These are phyloP conservation scores for Turritopsis dohrnii DNA, from an alignment of 30 jellyfish, hydroid and myxozoan genomes.

Conservation along the genomic window DNA sequence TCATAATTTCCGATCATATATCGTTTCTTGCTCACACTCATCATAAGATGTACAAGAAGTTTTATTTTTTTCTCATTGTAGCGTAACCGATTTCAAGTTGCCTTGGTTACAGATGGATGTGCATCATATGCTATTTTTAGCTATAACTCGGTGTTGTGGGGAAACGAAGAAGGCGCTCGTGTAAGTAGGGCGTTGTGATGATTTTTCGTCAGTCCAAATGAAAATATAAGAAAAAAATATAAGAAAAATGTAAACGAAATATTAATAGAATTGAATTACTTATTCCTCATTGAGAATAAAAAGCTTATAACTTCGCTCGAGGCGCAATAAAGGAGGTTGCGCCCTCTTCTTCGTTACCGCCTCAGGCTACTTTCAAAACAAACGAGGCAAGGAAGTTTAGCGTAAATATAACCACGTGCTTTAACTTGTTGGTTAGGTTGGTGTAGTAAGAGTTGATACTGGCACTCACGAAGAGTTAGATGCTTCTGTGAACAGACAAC, in stretches of 20 bases:
- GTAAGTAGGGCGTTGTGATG: too few relatives aligned
- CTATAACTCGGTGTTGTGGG: constrained; percentile 6
- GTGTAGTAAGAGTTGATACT: constrained; percentile 6
- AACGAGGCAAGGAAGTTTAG: neutral
- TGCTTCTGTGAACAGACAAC: constrained; percentile 3
- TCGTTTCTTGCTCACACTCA: too few relatives aligned
- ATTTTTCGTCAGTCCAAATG: too few relatives aligned
- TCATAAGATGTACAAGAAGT: too few relatives aligned
- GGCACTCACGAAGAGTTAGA: neutral
- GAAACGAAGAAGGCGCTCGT: constrained; percentile 9
- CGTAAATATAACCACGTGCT: neutral
- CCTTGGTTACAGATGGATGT: constrained; percentile 28
- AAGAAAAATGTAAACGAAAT: too few relatives aligned
- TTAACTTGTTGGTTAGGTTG: constrained; percentile 3
- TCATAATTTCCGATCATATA: too few relatives aligned
- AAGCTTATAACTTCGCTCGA: too few relatives aligned
- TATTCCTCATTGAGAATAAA: too few relatives aligned
- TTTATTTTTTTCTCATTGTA: neutral
- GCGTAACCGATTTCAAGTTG: constrained; percentile 24
- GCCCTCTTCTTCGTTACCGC: too few relatives aligned
- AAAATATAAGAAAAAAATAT: too few relatives aligned
- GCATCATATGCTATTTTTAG: constrained; percentile 21
- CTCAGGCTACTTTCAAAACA: neutral
- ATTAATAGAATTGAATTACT: too few relatives aligned
- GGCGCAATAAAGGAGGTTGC: too few relatives aligned